Percentiles rank a stretch among this genome's conserved stretches.
Conservation (phyloP, 2,888 invertebrate species). For the Volucella zonaria region DNA sequence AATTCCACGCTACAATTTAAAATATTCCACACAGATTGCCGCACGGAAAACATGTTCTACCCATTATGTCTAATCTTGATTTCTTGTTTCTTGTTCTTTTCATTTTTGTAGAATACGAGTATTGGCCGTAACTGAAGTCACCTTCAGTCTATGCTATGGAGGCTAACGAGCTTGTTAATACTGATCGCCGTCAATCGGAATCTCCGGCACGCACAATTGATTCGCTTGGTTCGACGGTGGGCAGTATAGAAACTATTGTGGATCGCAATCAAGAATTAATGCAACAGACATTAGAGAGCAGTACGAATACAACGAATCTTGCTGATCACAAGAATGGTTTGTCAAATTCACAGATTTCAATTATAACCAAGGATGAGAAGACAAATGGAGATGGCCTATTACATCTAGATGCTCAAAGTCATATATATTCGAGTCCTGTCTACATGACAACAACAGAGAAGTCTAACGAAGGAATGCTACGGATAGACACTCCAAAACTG, state of each 20-base stretch:
- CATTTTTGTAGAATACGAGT: conserved; percentile 40
- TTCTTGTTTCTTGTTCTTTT: conserved; percentile 31
- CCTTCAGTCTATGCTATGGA: conserved; percentile 60
- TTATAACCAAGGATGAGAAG: conserved; percentile 77
- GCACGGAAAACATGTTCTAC: conserved; percentile 36
- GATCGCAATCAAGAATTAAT: conserved; percentile 79
- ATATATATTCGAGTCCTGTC: conserved; percentile 82
- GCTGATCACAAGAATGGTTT: conserved; percentile 77
- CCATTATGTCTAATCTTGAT: conserved; percentile 47
- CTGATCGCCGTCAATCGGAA: conserved; percentile 78
- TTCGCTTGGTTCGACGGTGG: conserved; percentile 81
- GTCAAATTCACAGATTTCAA: conserved; percentile 81
- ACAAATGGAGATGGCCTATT: conserved; percentile 72
- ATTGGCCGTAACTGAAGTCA: conserved; percentile 53
- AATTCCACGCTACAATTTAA: conserved; percentile 31
- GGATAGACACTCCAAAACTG: conserved; percentile 77
- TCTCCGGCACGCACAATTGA: conserved; percentile 82
- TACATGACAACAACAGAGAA: conserved; percentile 78
- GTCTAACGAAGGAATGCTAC: conserved; percentile 52
- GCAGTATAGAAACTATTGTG: conserved; percentile 82
- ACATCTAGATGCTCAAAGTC: conserved; percentile 79
- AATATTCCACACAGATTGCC: neutral
- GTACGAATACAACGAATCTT: conserved; percentile 79
- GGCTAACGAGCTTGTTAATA: conserved; percentile 65
- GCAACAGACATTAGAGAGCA: conserved; percentile 78